Conservation (phyloP, 2,113 vertebrate genomes). For the Bothrops jararaca region DNA sequence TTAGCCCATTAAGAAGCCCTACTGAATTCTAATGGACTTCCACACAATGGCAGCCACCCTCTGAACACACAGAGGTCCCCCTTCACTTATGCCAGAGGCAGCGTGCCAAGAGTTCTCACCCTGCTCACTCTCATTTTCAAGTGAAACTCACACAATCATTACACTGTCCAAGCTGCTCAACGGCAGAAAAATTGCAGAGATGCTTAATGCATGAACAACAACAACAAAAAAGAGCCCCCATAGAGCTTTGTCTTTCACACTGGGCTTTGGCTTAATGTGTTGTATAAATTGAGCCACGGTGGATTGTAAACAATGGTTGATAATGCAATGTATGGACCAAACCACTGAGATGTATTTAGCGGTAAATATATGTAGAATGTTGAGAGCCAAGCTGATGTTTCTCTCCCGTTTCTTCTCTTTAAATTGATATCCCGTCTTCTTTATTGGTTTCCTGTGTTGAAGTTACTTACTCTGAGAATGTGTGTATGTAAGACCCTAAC, state of each 20-base stretch:
- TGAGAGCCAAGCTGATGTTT: too few species aligned
- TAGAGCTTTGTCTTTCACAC: not conserved
- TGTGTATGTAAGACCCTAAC: too few species aligned
- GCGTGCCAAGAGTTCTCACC: slow-evolving; percentile 5
- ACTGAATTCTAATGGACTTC: slow-evolving; percentile 29
- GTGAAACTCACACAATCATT: not conserved
- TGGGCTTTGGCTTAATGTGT: not conserved
- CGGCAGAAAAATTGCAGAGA: accelerated
- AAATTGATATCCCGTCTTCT: too few species aligned
- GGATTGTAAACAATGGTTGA: not conserved
- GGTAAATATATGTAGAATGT: not conserved
- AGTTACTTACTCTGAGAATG: too few species aligned
- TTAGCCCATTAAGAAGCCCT: not conserved
- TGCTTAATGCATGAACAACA: not conserved
- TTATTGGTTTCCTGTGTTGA: too few species aligned
- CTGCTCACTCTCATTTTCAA: accelerated
- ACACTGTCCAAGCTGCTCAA: not conserved
- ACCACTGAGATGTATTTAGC: not conserved
- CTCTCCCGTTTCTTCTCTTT: not conserved
- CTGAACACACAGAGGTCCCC: slow-evolving; percentile 24
- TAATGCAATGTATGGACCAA: not conserved
- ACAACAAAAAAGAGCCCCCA: not conserved
- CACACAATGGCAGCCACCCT: slow-evolving; percentile 20
- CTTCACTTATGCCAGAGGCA: not conserved
- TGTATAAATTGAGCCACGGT: not conserved